phyloP scores from a whole-genome alignment of 2,888 invertebrate species.

The Rhorus exstirpatorius region DNA sequence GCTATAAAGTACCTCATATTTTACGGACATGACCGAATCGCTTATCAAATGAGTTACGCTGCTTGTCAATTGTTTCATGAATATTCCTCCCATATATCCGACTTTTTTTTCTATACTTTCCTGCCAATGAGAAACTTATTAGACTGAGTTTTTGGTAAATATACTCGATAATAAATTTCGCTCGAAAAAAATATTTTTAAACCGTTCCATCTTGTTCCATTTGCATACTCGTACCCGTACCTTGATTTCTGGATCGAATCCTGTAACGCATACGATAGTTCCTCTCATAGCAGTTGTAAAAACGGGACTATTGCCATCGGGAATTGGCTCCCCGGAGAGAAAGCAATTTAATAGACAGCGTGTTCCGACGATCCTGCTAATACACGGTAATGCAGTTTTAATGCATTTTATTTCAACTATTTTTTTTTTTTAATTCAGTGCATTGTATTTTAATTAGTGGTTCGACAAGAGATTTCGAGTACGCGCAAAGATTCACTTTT shows the following conservation, averaged over 20 bases:
- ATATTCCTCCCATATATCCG: conserved; percentile 93
- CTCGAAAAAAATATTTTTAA: neutral
- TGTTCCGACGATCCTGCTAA: conserved; percentile 93
- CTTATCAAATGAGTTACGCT: conserved; percentile 94
- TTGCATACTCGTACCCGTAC: conserved; percentile 77
- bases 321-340: conserved; percentile 91
- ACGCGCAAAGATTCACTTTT: too few relatives aligned
- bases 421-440: neutral
- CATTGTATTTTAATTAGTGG: neutral
- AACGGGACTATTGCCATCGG: conserved; percentile 91
- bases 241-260: conserved; percentile 86
- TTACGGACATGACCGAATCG: conserved; percentile 91
- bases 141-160: neutral
- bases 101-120: conserved; percentile 89
- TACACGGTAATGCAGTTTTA: conserved; percentile 66
- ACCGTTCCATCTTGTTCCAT: too few relatives aligned
- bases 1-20: conserved; percentile 91
- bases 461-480: too few relatives aligned
- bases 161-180: neutral
- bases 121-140: conserved; percentile 80
- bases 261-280: conserved; percentile 90
- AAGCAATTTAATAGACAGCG: conserved; percentile 92
- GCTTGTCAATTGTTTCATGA: conserved; percentile 88
- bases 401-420: neutral
- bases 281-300: conserved; percentile 94